Evolutionary conservation across 2,797 vertebrate species (phyloP).

Genomic region (Malurus leucopterus): DNA sequence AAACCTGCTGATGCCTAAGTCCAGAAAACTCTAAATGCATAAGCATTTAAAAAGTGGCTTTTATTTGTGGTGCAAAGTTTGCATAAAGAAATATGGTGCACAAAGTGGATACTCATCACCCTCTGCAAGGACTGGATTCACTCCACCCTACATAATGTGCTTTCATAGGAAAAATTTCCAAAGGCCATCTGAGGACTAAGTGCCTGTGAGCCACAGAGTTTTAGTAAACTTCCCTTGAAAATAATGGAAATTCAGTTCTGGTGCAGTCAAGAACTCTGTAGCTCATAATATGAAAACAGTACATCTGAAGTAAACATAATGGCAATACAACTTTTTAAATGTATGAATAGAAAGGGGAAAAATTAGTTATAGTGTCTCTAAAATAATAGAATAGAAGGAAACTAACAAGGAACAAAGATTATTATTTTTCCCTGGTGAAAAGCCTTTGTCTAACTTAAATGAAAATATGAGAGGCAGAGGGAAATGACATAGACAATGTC

Average conservation of each 20-base stretch:
- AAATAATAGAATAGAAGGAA: constrained; percentile 28
- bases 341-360: neutral
- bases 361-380: neutral
- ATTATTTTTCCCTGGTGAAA: neutral
- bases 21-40: neutral
- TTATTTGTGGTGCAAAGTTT: neutral
- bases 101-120: neutral
- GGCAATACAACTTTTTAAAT: neutral
- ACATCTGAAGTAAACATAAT: neutral
- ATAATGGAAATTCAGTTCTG: neutral
- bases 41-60: neutral
- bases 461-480: constrained; percentile 9
- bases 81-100: neutral
- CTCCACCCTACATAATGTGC: neutral
- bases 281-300: neutral
- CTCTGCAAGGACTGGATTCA: neutral
- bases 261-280: neutral
- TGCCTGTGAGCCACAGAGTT: neutral
- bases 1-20: neutral
- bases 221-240: neutral
- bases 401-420: neutral
- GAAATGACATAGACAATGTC: neutral
- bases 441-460: constrained; percentile 14
- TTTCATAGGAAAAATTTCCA: neutral
- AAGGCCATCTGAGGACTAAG: neutral